These are phyloP conservation scores for Pseudopipra pipra DNA, from an alignment of 2,113 vertebrate genomes.

Conservation along the genomic window DNA sequence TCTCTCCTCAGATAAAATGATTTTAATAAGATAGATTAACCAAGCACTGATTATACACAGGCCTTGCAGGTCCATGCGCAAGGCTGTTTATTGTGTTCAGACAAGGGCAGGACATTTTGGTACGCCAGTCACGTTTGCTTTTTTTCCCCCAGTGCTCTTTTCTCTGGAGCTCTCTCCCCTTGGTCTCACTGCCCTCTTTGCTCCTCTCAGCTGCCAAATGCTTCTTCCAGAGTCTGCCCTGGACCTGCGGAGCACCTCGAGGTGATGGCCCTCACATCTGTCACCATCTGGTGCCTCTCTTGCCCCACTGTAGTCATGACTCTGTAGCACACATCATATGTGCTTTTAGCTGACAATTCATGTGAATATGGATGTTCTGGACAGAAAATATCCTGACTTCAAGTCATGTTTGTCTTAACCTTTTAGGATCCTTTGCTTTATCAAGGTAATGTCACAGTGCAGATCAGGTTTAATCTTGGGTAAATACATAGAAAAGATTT, in stretches of 20 bases:
- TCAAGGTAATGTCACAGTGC: background rate
- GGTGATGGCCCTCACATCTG: constrained; percentile 14
- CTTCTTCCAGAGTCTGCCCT: background rate
- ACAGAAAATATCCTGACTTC: background rate
- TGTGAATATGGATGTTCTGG: background rate
- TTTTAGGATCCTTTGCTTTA: background rate
- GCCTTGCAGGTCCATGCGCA: background rate
- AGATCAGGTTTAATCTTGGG: background rate
- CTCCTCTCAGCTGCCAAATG: constrained; percentile 22
- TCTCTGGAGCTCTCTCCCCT: background rate
- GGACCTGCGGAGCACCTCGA: background rate
- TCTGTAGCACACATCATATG: background rate
- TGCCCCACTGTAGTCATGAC: background rate
- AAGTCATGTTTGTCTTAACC: background rate
- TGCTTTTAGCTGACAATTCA: background rate
- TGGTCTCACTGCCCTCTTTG: background rate
- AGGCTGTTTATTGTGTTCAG: background rate
- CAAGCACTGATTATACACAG: background rate
- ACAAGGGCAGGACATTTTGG: background rate
- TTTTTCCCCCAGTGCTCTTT: background rate
- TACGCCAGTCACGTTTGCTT: background rate
- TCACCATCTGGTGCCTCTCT: constrained; percentile 44
- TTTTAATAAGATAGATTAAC: background rate
- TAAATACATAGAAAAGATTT: background rate
- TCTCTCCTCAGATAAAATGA: background rate